These are phyloP conservation scores for Limenitis camilla DNA, from an alignment of 2,888 invertebrate species.

Conservation along the genomic window DNA sequence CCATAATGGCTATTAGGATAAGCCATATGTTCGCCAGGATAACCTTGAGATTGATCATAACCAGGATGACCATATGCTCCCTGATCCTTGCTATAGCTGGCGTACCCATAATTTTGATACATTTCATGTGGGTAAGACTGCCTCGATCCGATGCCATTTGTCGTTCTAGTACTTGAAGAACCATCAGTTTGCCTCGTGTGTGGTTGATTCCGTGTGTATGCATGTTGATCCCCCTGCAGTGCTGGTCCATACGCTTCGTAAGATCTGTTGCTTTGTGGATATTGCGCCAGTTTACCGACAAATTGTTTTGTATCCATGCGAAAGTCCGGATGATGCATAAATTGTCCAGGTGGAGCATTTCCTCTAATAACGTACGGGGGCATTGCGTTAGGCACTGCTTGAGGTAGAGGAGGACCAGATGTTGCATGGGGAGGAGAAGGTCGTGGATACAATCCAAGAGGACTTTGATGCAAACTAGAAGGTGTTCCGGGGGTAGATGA, in stretches of 20 bases:
- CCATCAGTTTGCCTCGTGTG: constrained; percentile 52
- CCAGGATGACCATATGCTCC: constrained; percentile 75
- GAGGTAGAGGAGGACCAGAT: constrained; percentile 73
- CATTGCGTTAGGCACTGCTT: constrained; percentile 75
- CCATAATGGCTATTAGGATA: constrained; percentile 68
- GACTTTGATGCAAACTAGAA: constrained; percentile 77
- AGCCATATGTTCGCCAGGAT: constrained; percentile 58
- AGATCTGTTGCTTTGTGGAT: constrained; percentile 59
- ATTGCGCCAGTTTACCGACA: constrained; percentile 61
- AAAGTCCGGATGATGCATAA: constrained; percentile 70
- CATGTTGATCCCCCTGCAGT: constrained; percentile 61
- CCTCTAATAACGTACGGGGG: constrained; percentile 75
- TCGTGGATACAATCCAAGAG: constrained; percentile 78
- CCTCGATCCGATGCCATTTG: constrained; percentile 56
- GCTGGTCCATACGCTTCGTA: constrained; percentile 55
- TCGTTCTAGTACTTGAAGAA: constrained; percentile 48
- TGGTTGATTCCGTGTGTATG: constrained; percentile 61
- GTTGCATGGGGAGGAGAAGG: constrained; percentile 82
- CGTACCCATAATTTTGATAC: constrained; percentile 70
- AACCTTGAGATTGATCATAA: constrained; percentile 64
- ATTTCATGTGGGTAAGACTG: constrained; percentile 67
- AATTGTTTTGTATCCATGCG: constrained; percentile 68
- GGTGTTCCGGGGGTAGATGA: constrained; percentile 78
- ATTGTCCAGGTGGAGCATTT: constrained; percentile 65
- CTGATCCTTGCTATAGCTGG: constrained; percentile 70